Base-by-base conservation (phyloP, 2,888 invertebrate genomes). In the Thelaira solivaga region DNA sequence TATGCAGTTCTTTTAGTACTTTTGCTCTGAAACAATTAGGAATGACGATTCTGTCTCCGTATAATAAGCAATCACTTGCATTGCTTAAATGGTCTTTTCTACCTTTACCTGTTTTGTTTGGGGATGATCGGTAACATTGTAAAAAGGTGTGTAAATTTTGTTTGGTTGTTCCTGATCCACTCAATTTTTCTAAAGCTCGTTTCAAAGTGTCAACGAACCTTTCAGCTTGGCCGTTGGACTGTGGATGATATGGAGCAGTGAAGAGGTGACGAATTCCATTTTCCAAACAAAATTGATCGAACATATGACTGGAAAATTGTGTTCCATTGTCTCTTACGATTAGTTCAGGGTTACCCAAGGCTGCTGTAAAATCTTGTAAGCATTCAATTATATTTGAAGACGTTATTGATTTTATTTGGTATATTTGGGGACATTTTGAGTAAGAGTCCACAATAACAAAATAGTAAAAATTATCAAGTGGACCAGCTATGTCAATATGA, bases 291-390 rank as follows among this genome's bases (percentile, higher is more conserved):
- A 64, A 64, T 36, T 24, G 6, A 0, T 22, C 22, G 39, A 64
- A 64, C 2, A 6, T 11, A 1, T 26, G 7, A 5, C 49, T 61
- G 1, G 49, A 24, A 39, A 69, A 49, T 16, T 59, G 59, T 2
- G 69, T 69, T 4, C 49, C 69, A 69, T 69, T 69, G 29, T 69
- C 69, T 10, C 49, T 49, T 4, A 59, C 59, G 1, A 69, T 24
- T 4, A 47, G 5, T 45, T 68, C 57, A 7, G 68, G 69, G 16
- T 47, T 47, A 6, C 69, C 57, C n/a, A 59, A 69, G 3, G 34
- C 16, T 13, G 10, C 18, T 20, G 53, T 68, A 22, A 68, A 68
- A 36, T 68, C 45, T 16, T 2, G 11, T 2, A 61, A 6, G 4
- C 45, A 61, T 11, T 61, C 45, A n/a, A 61, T 20, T 43, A 47